Conservation (phyloP, 2,113 vertebrate species). For the Cebidichthys violaceus region DNA sequence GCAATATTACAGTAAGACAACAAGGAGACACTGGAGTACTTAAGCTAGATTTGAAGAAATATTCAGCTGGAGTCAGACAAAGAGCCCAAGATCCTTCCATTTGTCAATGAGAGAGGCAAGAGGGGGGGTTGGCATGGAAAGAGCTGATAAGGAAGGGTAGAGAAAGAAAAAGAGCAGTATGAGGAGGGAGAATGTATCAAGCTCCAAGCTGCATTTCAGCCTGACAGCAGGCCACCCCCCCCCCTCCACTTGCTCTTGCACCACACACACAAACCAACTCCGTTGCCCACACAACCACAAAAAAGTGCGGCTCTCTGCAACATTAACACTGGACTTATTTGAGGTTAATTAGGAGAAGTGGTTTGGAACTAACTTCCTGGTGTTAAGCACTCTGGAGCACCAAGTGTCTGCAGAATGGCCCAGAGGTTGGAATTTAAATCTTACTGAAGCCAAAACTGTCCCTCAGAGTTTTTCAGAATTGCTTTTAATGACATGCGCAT, state of each 20-base stretch:
- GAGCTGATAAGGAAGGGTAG: constrained; percentile 20
- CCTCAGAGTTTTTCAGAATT: constrained; percentile 55
- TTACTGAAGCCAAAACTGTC: constrained; percentile 69
- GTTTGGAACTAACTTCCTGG: constrained; percentile 73
- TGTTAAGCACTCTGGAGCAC: constrained; percentile 69
- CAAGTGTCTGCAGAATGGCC: constrained; percentile 66
- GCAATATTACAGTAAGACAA: neutral
- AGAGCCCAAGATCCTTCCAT: constrained; percentile 52
- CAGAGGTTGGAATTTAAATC: constrained; percentile 78
- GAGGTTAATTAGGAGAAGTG: constrained; percentile 81
- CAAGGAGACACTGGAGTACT: neutral
- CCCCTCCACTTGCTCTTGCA: constrained; percentile 13
- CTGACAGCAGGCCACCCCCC: constrained; percentile 25
- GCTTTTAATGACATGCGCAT: constrained; percentile 64
- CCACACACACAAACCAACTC: constrained; percentile 27
- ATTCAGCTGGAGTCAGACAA: constrained; percentile 73
- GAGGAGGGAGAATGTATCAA: constrained; percentile 39
- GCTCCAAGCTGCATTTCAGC: constrained; percentile 38
- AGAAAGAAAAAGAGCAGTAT: neutral
- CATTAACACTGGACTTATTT: constrained; percentile 71
- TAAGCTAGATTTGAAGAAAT: constrained; percentile 55
- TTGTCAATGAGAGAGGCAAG: constrained; percentile 56
- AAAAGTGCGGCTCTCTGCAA: constrained; percentile 67
- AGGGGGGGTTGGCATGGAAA: constrained; percentile 7
- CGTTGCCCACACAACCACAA: constrained; percentile 31